Evolutionary conservation across 2,888 invertebrate species (phyloP), one percentile per base, ranked within the genome.

Genomic region (Apamea sordens): DNA sequence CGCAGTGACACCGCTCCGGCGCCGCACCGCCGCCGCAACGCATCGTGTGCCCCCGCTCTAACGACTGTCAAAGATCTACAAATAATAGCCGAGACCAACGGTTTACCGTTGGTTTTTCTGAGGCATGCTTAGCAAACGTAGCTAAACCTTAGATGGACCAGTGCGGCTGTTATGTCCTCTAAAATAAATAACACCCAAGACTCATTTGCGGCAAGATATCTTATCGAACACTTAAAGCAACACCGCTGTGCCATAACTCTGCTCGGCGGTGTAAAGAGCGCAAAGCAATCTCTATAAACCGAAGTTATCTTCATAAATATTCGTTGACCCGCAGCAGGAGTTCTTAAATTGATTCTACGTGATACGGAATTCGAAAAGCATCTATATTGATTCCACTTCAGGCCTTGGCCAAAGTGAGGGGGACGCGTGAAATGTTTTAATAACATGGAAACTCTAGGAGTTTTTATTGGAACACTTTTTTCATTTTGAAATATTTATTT

Each of bases 331-430:
- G 91, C 95, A 92, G 94, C 94, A 94, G 93, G 95, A 95, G 95
- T 93, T 94, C 94, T 93, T 92, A 95, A 96, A 96, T 96, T 95
- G 95, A 94, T 95, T 94, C 92, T 94, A 95, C 95, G 95, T 95
- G 95, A 94, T 94, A 92, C 91, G 93, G 93, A 93, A 93, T 93
- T 93, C 94, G 92, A 93, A 93, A 92, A 91, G 90, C 89, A 90
- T 89, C 89, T 88, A 87, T 93, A 93, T 94, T 92, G 93, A 93
- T 93, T 93, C 89, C 90, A 90, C 90, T 92, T 89, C 89, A 90
- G 87, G 63, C 73, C 75, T 56, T 73, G 77, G 79, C 77, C 69
- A 79, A 77, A 83, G 77, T 73, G 78, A 72, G 84, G 85, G 83
- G 81, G 85, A 88, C 80, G 86, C 88, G 89, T 89, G 86, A 88